These are phyloP conservation scores for Pharmacophagus antenor DNA, from an alignment of 2,888 invertebrate species.

Conservation along the genomic window DNA sequence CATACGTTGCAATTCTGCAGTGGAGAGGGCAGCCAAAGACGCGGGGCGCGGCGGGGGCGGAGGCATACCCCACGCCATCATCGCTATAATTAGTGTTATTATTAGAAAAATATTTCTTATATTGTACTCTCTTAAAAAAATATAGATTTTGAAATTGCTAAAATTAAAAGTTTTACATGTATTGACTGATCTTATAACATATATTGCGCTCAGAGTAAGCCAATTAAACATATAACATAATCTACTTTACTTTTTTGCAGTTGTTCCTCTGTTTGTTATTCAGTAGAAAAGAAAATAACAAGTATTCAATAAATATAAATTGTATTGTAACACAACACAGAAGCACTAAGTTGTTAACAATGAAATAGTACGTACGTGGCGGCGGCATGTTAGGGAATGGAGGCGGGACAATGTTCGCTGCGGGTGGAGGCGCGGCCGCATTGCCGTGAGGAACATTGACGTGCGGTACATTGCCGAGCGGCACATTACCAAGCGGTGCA, in stretches of 20 bases:
- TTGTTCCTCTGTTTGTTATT: no score
- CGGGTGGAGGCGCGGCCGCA: constrained; percentile 41
- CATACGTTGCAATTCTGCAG: constrained; percentile 92
- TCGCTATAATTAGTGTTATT: constrained; percentile 54
- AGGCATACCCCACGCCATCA: constrained; percentile 75
- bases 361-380: constrained; percentile 51
- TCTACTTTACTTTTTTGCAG: no score
- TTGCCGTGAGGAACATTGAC: constrained; percentile 40
- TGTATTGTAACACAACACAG: no score
- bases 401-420: constrained; percentile 48
- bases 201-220: no score
- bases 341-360: not conserved
- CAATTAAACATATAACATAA: no score
- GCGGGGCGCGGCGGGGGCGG: constrained; percentile 88
- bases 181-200: no score
- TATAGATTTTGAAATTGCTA: no score
- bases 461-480: constrained; percentile 43
- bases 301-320: no score
- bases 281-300: no score
- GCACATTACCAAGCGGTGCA: constrained; percentile 36
- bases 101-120: no score
- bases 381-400: constrained; percentile 63
- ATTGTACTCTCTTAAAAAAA: no score
- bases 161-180: no score
- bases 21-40: constrained; percentile 86